phyloP scores from a whole-genome alignment of 2,113 vertebrate species.

The Petaurus breviceps region DNA sequence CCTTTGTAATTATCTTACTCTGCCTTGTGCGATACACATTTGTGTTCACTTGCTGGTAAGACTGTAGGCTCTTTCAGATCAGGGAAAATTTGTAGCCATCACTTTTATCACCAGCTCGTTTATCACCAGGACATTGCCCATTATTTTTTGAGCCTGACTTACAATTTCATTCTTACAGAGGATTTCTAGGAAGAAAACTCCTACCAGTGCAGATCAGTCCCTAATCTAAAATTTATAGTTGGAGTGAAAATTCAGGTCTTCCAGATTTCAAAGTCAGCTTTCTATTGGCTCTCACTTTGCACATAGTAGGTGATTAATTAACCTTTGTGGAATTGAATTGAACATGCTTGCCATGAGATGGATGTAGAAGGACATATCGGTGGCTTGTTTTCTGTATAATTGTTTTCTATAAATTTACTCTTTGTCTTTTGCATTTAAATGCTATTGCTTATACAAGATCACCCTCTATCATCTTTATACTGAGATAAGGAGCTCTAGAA shows the following conservation, averaged over 20 bases:
- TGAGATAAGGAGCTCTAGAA: neutral
- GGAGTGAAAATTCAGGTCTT: neutral
- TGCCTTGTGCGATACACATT: neutral
- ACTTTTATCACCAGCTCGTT: neutral
- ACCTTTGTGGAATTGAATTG: neutral
- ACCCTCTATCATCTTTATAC: neutral
- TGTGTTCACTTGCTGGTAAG: neutral
- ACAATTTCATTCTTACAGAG: neutral
- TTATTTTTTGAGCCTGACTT: neutral
- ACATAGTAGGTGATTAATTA: neutral
- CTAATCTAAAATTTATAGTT: neutral
- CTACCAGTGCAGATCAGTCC: neutral
- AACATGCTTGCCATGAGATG: neutral
- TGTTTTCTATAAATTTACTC: constrained; percentile 38
- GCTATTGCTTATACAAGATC: neutral
- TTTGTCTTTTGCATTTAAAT: neutral
- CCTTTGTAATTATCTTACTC: neutral
- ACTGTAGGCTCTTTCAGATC: neutral
- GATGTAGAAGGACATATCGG: neutral
- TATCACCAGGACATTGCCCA: neutral
- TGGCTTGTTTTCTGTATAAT: neutral
- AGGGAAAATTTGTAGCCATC: neutral
- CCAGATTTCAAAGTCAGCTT: neutral
- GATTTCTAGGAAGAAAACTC: neutral
- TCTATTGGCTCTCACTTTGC: neutral